These are phyloP conservation scores for Deroplatys truncata DNA, from an alignment of 2,888 invertebrate species.

Conservation along the genomic window DNA sequence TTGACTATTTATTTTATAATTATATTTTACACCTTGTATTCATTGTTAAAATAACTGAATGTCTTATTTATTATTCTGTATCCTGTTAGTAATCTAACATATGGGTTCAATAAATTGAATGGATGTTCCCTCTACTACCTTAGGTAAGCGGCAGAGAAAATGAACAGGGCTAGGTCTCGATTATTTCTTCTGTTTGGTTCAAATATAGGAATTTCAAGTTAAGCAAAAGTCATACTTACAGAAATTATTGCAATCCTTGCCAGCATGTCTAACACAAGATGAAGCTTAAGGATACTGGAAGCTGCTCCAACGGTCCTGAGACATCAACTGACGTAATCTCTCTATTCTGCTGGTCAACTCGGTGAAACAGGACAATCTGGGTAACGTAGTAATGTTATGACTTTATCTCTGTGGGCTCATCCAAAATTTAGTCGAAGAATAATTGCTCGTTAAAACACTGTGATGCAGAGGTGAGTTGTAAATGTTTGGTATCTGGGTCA, in stretches of 20 bases:
- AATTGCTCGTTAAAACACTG: constrained; percentile 21
- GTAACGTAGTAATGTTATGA: neutral
- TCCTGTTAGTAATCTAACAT: too few relatives aligned
- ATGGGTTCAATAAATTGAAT: too few relatives aligned
- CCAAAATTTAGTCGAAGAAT: constrained; percentile 26
- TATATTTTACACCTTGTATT: too few relatives aligned
- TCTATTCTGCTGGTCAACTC: neutral
- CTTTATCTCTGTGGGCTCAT: neutral
- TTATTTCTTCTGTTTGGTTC: too few relatives aligned
- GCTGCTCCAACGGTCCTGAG: neutral
- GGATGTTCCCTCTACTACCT: too few relatives aligned
- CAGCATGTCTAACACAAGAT: neutral
- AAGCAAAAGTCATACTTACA: neutral
- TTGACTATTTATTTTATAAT: too few relatives aligned
- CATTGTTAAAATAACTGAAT: too few relatives aligned
- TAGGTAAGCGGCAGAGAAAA: too few relatives aligned
- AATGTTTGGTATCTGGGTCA: neutral
- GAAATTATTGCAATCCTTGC: neutral
- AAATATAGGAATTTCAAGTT: too few relatives aligned
- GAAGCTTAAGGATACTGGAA: neutral
- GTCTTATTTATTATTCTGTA: too few relatives aligned
- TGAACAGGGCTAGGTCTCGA: too few relatives aligned
- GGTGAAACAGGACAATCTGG: neutral
- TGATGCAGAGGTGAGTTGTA: constrained; percentile 12
- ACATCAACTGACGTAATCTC: neutral